These are phyloP conservation scores for Moxostoma hubbsi DNA, from an alignment of 2,797 vertebrate genomes.

Conservation along the genomic window DNA sequence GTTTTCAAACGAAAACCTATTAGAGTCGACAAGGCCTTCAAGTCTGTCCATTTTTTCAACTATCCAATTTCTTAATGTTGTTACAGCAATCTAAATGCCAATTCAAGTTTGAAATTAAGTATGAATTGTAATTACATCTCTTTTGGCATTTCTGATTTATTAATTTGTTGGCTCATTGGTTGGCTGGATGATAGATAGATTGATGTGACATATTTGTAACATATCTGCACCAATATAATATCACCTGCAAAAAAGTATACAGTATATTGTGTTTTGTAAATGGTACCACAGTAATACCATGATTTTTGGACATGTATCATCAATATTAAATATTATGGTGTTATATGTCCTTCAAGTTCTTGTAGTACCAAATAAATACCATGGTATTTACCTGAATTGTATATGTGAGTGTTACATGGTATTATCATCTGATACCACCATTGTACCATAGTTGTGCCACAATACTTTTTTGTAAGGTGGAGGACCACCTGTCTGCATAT, in stretches of 20 bases:
- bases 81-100: background rate
- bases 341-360: too few relatives aligned
- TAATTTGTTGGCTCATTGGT: too few relatives aligned
- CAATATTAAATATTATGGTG: too few relatives aligned
- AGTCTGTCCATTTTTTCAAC: background rate
- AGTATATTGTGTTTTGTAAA: too few relatives aligned
- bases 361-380: too few relatives aligned
- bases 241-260: background rate
- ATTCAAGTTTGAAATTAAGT: slow-evolving; percentile 16
- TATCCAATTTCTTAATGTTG: background rate
- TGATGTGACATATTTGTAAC: background rate
- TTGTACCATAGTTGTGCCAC: background rate
- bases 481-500: background rate
- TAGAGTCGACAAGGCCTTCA: background rate
- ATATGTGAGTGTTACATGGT: background rate
- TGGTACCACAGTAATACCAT: too few relatives aligned
- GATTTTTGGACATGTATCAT: too few relatives aligned
- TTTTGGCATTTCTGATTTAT: slow-evolving; percentile 5
- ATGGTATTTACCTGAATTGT: too few relatives aligned
- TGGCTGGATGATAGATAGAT: background rate
- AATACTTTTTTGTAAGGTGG: background rate
- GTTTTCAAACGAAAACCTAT: too few relatives aligned
- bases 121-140: background rate
- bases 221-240: too few relatives aligned
- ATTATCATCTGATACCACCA: background rate